Percentiles rank a stretch among this genome's conserved stretches.
Evolutionary conservation across 1,140 invertebrate genomes (phyloP).

Genomic region (Fopius arisanus): DNA sequence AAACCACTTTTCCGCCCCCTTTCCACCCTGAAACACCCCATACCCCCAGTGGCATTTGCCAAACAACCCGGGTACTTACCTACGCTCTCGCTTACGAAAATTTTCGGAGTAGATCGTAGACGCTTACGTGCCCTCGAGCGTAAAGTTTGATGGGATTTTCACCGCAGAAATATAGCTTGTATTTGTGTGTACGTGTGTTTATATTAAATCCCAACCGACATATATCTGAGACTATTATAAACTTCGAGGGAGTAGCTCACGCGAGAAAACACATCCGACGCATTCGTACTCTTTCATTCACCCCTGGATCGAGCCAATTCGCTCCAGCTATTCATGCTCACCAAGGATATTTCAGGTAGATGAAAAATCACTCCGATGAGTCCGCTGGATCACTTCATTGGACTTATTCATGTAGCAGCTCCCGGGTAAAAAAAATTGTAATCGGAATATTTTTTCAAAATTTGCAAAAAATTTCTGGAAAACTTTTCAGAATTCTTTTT

Average conservation of each 20-base stretch:
- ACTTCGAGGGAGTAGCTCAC: neutral
- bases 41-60: slow-evolving; percentile 15
- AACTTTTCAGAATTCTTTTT: no score
- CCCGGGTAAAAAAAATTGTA: no score
- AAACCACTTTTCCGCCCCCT: slow-evolving; percentile 21
- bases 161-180: slow-evolving; percentile 12
- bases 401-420: neutral
- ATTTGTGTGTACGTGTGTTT: neutral
- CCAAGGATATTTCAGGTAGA: slow-evolving; percentile 11
- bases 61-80: slow-evolving; percentile 21
- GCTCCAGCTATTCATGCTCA: neutral
- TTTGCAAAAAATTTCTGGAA: no score
- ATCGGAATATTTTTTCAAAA: no score
- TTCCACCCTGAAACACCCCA: neutral
- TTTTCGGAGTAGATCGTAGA: slow-evolving; percentile 17
- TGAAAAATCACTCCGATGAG: slow-evolving; percentile 26
- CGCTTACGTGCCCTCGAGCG: slow-evolving; percentile 9
- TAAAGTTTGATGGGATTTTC: slow-evolving; percentile 29
- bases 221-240: slow-evolving; percentile 23
- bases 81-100: slow-evolving; percentile 22
- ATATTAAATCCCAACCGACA: slow-evolving; percentile 5
- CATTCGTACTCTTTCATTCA: neutral
- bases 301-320: neutral
- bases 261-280: neutral
- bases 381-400: neutral